A percentile compares a stretch with the other conserved stretches of the same genome.
Evolutionary conservation across 2,113 vertebrate species (phyloP).

Genomic region (Psettodes erumei): DNA sequence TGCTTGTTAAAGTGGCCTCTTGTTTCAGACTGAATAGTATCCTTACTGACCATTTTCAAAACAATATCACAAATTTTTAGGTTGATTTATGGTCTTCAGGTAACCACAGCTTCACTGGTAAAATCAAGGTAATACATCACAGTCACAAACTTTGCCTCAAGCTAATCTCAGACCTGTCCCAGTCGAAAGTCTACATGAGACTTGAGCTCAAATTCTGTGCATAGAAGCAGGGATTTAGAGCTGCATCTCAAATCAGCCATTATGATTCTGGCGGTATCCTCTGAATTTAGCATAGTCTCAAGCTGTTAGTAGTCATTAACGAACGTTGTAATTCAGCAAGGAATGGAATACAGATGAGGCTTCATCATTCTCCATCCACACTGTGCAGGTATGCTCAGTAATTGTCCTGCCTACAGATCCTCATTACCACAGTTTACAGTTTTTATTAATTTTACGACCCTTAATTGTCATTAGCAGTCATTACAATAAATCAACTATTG

Average conservation of each 20-base stretch:
- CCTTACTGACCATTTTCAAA: not conserved
- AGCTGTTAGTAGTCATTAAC: slow-evolving; percentile 42
- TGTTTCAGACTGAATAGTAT: not conserved
- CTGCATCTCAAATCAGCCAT: slow-evolving; percentile 14
- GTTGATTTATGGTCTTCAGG: not conserved
- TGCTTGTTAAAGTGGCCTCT: not conserved
- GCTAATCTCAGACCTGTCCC: not conserved
- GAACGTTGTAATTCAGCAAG: slow-evolving; percentile 34
- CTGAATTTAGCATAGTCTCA: slow-evolving; percentile 23
- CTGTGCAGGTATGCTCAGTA: slow-evolving; percentile 1
- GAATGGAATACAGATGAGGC: slow-evolving; percentile 33
- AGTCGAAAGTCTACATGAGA: not conserved
- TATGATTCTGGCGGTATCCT: slow-evolving; percentile 17
- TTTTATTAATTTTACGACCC: no score
- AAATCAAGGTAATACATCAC: not conserved
- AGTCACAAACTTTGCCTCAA: not conserved
- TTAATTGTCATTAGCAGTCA: not conserved
- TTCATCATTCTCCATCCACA: not conserved
- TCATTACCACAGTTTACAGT: not conserved
- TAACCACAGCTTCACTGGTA: not conserved
- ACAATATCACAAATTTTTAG: not conserved
- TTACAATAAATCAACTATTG: no score
- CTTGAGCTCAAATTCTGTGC: not conserved
- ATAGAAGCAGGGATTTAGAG: slow-evolving; percentile 5
- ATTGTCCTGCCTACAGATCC: not conserved